Evolutionary conservation across 2,113 vertebrate species (phyloP).

Genomic region (Percina caprodes): DNA sequence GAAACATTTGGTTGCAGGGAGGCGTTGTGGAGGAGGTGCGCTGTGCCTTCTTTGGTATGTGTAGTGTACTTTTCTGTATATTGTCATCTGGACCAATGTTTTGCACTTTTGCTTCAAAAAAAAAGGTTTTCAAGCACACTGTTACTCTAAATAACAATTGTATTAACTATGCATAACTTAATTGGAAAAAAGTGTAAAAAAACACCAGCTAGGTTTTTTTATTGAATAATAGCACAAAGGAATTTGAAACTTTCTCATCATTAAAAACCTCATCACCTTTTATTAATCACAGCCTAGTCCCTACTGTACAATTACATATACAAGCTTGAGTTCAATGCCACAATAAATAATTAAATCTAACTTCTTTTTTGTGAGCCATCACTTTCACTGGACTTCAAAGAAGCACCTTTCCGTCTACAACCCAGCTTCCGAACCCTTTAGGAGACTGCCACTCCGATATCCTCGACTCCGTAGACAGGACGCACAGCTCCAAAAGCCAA

Average conservation of each 20-base stretch:
- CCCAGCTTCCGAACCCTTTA: conserved; percentile 45
- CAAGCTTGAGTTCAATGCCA: conserved; percentile 12
- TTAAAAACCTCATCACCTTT: background rate
- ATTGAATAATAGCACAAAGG: background rate
- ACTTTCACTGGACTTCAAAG: conserved; percentile 35
- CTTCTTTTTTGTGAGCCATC: conserved; percentile 19
- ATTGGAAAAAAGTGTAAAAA: background rate
- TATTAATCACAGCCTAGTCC: conserved; percentile 5
- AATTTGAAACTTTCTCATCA: background rate
- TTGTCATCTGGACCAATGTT: no score
- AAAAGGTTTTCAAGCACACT: background rate
- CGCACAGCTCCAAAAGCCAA: conserved; percentile 61
- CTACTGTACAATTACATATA: conserved; percentile 5
- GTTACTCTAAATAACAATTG: background rate
- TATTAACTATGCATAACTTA: background rate
- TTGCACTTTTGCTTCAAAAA: no score
- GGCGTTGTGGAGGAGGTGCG: no score
- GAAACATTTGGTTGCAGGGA: no score
- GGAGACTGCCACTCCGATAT: conserved; percentile 49
- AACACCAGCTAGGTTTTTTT: background rate
- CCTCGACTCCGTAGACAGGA: conserved; percentile 58
- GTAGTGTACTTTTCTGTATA: no score
- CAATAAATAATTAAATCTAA: conserved; percentile 9
- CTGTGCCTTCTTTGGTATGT: no score
- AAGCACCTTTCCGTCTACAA: background rate